Conservation (phyloP, 2,797 vertebrate species). For the Microhierax caerulescens region DNA sequence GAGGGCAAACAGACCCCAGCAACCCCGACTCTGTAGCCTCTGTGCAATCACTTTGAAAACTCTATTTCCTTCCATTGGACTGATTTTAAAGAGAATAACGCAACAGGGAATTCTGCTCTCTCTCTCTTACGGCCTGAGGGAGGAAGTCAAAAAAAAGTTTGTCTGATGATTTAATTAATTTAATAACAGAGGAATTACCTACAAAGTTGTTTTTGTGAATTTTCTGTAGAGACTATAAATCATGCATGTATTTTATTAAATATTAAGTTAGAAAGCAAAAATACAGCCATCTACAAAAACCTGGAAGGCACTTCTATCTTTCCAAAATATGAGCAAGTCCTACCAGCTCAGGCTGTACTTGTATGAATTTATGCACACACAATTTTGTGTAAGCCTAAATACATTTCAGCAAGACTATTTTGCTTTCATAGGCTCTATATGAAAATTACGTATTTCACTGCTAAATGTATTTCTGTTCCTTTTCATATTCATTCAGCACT, state of each 20-base stretch:
- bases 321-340: not conserved
- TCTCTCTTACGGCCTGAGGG: not conserved
- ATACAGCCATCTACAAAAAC: not conserved
- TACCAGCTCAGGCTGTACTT: not conserved
- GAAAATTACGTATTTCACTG: not conserved
- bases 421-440: not conserved
- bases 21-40: not conserved
- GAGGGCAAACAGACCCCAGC: fast-evolving
- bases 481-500: not conserved
- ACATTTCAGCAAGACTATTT: not conserved
- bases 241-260: not conserved
- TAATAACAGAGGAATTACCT: not conserved
- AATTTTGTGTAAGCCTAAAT: not conserved
- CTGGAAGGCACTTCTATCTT: not conserved
- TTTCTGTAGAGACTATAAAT: not conserved
- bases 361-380: not conserved
- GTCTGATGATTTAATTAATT: conserved; percentile 8
- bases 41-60: not conserved
- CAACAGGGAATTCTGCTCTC: not conserved
- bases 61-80: conserved; percentile 21
- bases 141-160: not conserved
- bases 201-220: not conserved
- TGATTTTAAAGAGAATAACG: not conserved
- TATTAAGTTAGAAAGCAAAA: not conserved
- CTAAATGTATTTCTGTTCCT: not conserved